Conservation (phyloP, 2,888 invertebrate genomes). For the Leptopterna dolabrata region DNA sequence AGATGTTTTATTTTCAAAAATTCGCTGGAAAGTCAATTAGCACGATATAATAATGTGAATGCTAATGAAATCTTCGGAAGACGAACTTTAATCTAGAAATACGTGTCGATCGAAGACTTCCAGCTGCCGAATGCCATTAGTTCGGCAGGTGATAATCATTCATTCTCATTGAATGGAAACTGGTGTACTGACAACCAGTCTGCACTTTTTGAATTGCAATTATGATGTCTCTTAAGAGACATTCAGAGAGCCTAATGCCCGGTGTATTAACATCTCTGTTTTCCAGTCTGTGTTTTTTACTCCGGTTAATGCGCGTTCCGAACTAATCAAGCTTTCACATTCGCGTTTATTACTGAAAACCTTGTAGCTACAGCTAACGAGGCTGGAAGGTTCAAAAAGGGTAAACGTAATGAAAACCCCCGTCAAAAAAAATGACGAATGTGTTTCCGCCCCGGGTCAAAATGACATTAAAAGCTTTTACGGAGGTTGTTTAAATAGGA, state of each 20-base stretch:
- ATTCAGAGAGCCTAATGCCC: background rate
- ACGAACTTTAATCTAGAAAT: no score
- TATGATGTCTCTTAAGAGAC: background rate
- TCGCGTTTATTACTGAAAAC: no score
- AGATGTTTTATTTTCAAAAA: no score
- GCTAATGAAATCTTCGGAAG: no score
- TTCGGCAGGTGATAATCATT: no score
- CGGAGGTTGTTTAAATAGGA: slow-evolving; percentile 20
- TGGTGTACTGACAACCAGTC: no score
- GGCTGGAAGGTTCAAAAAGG: background rate
- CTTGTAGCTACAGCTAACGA: background rate
- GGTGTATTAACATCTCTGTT: background rate
- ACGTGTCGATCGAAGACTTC: no score
- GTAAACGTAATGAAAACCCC: slow-evolving; percentile 25
- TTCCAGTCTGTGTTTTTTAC: background rate
- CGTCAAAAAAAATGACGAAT: slow-evolving; percentile 45
- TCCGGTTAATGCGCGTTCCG: background rate
- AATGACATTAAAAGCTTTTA: slow-evolving; percentile 50
- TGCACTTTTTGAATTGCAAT: no score
- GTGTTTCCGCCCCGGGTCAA: background rate
- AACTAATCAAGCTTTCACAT: background rate
- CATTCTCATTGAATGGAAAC: no score
- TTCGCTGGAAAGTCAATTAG: no score
- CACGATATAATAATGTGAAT: no score
- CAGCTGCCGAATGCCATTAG: no score